A percentile compares a stretch with the other conserved stretches of the same genome.
These are phyloP conservation scores for Pterobdella sp. DNA, from an alignment of 2,888 invertebrate genomes.

Conservation along the genomic window DNA sequence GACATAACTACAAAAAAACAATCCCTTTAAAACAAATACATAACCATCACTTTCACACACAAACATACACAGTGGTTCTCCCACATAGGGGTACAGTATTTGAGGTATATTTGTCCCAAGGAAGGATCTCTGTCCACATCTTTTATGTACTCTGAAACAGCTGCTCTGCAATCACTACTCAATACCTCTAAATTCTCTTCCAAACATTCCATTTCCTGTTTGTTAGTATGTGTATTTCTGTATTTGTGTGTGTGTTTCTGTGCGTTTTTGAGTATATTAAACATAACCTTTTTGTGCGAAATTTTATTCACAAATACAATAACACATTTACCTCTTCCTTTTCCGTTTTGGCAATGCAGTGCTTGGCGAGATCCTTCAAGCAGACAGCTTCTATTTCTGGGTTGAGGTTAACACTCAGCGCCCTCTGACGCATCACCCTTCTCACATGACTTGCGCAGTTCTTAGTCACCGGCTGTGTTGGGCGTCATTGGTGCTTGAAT, in stretches of 20 bases:
- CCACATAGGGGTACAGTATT: constrained; percentile 77
- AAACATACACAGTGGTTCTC: constrained; percentile 72
- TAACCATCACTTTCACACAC: constrained; percentile 55
- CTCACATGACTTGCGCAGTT: constrained; percentile 65
- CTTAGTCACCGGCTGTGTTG: constrained; percentile 50
- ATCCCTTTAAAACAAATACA: not conserved
- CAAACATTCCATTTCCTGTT: constrained; percentile 75
- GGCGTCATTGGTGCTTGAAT: not conserved
- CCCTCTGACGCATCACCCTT: constrained; percentile 84
- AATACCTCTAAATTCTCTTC: constrained; percentile 60
- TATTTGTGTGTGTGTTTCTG: not conserved
- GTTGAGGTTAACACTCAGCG: constrained; percentile 80
- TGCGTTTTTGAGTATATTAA: too few species aligned
- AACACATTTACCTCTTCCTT: constrained; percentile 66
- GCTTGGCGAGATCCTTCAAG: constrained; percentile 71
- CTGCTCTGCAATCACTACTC: constrained; percentile 60
- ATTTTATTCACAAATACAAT: too few species aligned
- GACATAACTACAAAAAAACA: not conserved
- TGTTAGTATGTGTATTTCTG: not conserved
- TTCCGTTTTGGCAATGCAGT: constrained; percentile 66
- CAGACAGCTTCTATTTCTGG: constrained; percentile 89
- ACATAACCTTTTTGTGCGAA: too few species aligned
- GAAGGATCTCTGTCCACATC: constrained; percentile 76
- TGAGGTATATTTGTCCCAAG: constrained; percentile 76
- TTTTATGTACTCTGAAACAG: constrained; percentile 76